phyloP scores from a whole-genome alignment of 2,888 invertebrate species.

The Lumbricus terrestris region DNA sequence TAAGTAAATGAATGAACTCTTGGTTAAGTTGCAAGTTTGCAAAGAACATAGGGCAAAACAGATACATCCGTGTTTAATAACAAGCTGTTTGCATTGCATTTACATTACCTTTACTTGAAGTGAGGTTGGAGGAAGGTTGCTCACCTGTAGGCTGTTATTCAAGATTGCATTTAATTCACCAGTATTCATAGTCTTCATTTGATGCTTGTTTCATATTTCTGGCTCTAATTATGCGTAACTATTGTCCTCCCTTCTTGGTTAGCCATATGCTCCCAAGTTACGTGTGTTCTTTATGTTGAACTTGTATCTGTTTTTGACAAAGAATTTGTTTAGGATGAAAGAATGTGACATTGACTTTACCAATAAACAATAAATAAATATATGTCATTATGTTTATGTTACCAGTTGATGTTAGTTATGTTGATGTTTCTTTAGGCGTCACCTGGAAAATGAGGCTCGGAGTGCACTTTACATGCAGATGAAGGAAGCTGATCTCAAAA shows the following conservation, averaged over 20 bases:
- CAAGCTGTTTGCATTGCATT: too few relatives aligned
- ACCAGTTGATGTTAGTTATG: not conserved
- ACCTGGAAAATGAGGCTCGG: constrained; percentile 39
- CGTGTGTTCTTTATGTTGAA: not conserved
- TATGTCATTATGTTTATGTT: constrained; percentile 22
- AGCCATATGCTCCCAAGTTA: not conserved
- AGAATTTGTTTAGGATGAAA: not conserved
- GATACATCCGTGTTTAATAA: too few relatives aligned
- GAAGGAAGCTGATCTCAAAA: constrained; percentile 33
- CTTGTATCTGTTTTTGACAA: not conserved
- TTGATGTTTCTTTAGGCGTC: constrained; percentile 23
- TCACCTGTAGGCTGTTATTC: too few relatives aligned
- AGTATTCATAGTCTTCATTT: not conserved
- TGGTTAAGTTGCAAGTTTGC: not conserved
- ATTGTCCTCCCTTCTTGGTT: not conserved
- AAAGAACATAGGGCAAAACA: not conserved
- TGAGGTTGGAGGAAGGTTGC: too few relatives aligned
- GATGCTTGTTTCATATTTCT: not conserved
- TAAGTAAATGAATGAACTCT: not conserved
- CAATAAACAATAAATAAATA: too few relatives aligned
- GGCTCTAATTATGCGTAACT: not conserved
- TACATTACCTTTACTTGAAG: too few relatives aligned
- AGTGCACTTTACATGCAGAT: constrained; percentile 41
- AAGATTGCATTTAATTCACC: not conserved
- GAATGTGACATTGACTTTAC: not conserved